phyloP scores from a whole-genome alignment of 2,113 vertebrate genomes.

The Tretioscincus oriximinensis region DNA sequence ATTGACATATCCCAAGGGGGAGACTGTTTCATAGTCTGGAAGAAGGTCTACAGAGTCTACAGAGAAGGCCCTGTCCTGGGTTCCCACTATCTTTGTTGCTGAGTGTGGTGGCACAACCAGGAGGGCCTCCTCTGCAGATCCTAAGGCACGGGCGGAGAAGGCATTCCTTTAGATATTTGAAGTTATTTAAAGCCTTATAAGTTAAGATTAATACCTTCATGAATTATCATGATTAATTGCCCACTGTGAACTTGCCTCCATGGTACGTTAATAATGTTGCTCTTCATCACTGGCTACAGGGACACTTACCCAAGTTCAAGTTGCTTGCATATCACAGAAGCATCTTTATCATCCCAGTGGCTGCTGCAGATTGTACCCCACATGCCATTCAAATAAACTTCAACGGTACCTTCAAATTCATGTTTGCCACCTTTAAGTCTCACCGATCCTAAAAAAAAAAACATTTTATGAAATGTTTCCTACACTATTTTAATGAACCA shows the following conservation, averaged over 20 bases:
- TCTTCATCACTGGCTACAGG: neutral
- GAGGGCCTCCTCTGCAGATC: no score
- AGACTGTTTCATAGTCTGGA: no score
- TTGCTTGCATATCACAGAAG: conserved; percentile 83
- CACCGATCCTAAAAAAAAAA: conserved; percentile 74
- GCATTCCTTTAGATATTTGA: no score
- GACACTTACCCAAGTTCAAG: conserved; percentile 82
- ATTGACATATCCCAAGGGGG: no score
- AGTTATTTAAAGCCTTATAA: no score
- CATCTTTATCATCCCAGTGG: conserved; percentile 81
- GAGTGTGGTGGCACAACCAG: no score
- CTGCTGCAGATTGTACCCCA: conserved; percentile 84
- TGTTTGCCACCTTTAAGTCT: conserved; percentile 81
- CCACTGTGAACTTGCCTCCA: neutral
- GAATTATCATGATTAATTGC: neutral
- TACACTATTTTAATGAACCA: no score
- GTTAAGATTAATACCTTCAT: neutral
- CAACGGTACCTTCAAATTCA: conserved; percentile 84
- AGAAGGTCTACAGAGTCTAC: no score
- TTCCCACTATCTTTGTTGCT: no score
- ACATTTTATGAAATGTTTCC: neutral
- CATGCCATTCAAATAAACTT: conserved; percentile 79
- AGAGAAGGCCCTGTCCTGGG: no score
- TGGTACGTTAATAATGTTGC: neutral
- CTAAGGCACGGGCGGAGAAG: no score